Conservation (phyloP, 2,113 vertebrate species). For the Archilochus colubris region DNA sequence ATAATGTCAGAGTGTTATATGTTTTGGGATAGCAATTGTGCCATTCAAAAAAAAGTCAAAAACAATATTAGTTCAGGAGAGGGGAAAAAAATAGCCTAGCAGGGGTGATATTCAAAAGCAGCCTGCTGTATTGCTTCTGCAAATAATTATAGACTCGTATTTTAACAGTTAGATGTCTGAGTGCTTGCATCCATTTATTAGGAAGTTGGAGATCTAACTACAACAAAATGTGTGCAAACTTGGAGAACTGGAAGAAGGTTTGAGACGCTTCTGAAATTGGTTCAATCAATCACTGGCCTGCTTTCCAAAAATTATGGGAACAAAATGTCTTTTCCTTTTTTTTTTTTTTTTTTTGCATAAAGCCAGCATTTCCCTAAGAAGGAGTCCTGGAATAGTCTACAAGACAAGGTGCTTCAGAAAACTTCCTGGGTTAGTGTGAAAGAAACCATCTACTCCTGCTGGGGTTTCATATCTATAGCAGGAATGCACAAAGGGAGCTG, state of each 20-base stretch:
- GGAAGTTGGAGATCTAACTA: not conserved
- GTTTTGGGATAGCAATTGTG: not conserved
- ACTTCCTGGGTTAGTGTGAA: not conserved
- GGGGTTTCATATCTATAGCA: not conserved
- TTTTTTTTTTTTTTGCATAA: not conserved
- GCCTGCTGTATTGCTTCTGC: not conserved
- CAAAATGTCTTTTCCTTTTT: not conserved
- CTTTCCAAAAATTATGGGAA: not conserved
- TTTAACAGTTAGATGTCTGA: not conserved
- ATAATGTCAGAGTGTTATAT: not conserved
- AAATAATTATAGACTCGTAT: slow-evolving; percentile 11
- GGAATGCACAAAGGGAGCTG: rapidly evolving
- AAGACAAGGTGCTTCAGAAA: not conserved
- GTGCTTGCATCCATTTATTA: slow-evolving; percentile 5
- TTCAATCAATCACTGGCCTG: not conserved
- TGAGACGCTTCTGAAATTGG: not conserved
- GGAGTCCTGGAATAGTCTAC: not conserved
- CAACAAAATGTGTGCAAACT: not conserved
- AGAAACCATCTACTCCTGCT: not conserved
- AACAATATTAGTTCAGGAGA: not conserved
- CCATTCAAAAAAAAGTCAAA: slow-evolving; percentile 10
- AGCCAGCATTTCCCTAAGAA: not conserved
- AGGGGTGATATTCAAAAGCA: slow-evolving; percentile 34
- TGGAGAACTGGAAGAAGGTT: not conserved
- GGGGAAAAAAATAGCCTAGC: not conserved